These are phyloP conservation scores for Semibalanus balanoides DNA, from an alignment of 1,140 invertebrate genomes.

Conservation along the genomic window DNA sequence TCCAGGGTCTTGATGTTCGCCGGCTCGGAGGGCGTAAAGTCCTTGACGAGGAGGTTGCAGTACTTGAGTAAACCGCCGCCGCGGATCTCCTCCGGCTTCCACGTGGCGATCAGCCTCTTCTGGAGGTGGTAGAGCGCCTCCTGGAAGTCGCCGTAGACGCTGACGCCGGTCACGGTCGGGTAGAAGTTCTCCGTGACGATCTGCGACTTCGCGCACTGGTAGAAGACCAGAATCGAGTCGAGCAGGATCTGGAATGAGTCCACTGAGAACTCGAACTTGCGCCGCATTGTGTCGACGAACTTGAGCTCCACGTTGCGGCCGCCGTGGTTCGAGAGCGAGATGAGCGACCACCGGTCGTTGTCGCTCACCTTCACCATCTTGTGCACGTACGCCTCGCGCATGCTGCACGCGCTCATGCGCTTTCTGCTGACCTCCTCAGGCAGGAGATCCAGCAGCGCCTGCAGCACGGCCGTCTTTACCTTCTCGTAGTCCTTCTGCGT, in stretches of 20 bases:
- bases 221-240: slow-evolving; percentile 88
- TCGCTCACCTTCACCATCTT: slow-evolving; percentile 98
- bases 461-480: slow-evolving; percentile 83
- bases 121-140: slow-evolving; percentile 85
- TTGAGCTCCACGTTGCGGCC: slow-evolving; percentile 84
- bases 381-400: slow-evolving; percentile 95
- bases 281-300: slow-evolving; percentile 94
- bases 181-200: slow-evolving; percentile 84
- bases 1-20: slow-evolving; percentile 82
- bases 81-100: slow-evolving; percentile 93
- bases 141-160: slow-evolving; percentile 91
- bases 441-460: slow-evolving; percentile 78
- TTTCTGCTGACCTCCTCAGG: slow-evolving; percentile 77
- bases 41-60: slow-evolving; percentile 83
- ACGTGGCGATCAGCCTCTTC: slow-evolving; percentile 80
- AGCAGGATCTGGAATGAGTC: slow-evolving; percentile 94
- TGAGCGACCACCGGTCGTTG: slow-evolving; percentile 91
- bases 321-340: slow-evolving; percentile 79
- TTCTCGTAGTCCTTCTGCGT: slow-evolving; percentile 52
- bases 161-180: slow-evolving; percentile 89
- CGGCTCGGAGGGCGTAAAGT: slow-evolving; percentile 69
- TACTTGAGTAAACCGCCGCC: slow-evolving; percentile 97
- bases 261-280: slow-evolving; percentile 97
- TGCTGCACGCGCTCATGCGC: slow-evolving; percentile 74
- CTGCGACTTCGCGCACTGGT: slow-evolving; percentile 61